Base-by-base conservation (phyloP, 2,888 invertebrate species). In the Dryomyza anilis region DNA sequence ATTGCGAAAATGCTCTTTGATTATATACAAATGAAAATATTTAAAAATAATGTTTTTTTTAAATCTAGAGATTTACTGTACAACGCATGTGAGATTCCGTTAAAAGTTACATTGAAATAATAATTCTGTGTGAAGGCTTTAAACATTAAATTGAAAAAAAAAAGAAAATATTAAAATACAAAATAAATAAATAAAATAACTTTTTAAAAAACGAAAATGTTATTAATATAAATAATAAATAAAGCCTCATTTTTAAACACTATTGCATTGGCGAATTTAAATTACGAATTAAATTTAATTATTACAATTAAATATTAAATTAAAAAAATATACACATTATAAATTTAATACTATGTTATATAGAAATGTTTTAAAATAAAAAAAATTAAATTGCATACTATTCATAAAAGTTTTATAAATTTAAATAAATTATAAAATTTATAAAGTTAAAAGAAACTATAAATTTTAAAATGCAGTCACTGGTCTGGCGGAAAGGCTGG, bases 191-290 rank as follows among this genome's bases (percentile, higher is more conserved):
- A 46, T 8, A 27, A 23, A 27, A 36, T 3, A 12, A 59, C 27
- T 46, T 46, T 16, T 14, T 58, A 21, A 33, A 50, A 50, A 33
- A 23, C 12, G 36, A 27, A 52, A 36, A 16, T 39, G 25, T 43
- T 36, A 33, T 36, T 55, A 5, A 3, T 53, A 29, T 29, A 53
- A 5, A 61, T 36, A 52, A 43, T 43, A 61, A 61, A 61, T 61
- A 61, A 61, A 61, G 61, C 61, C 61, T 61, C 61, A 53, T 61
- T 61, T 50, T 61, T 53, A 61, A 39, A 55, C 52, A 61, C 53
- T 61, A 61, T 61, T 61, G 43, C 19, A 43, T 53, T 43, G n/a
- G 19, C 29, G 39, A 39, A 7, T 39, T 39, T 5, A 4, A 12
- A 12, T 39, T 39, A 39, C 4, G 3, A 5, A 14, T 39, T 39